Conservation (phyloP, 2,888 invertebrate species). For the Eupsilia transversa region DNA sequence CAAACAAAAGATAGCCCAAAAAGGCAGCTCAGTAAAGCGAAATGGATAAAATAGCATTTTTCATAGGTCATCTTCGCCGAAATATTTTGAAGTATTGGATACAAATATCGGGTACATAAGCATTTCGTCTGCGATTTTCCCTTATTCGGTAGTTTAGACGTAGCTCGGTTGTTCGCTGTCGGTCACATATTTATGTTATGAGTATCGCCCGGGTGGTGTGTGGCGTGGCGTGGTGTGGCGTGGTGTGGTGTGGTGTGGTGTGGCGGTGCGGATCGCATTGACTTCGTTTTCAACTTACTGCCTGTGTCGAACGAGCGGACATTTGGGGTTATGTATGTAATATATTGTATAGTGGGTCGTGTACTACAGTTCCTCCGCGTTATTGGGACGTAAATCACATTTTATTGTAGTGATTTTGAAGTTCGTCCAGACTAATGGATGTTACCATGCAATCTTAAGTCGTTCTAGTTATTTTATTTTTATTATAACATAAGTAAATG, state of each 20-base stretch:
- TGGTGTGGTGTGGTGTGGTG: neutral
- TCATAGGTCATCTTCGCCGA: neutral
- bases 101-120: conserved; percentile 2
- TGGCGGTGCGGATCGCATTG: conserved; percentile 11
- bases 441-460: neutral
- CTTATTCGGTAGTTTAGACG: conserved; percentile 14
- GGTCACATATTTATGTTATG: conserved; percentile 41
- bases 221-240: neutral
- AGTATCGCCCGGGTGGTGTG: neutral
- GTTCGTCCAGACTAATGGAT: neutral
- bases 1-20: neutral
- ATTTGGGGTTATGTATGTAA: conserved; percentile 13
- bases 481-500: no score
- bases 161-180: conserved; percentile 14
- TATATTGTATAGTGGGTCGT: conserved; percentile 2
- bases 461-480: neutral
- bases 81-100: conserved; percentile 21
- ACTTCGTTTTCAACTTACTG: conserved; percentile 29
- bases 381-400: conserved; percentile 17
- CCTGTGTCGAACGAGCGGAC: neutral
- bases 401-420: neutral
- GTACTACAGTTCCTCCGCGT: neutral
- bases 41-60: neutral
- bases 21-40: neutral
- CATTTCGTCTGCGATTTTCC: conserved; percentile 31